phyloP scores from a whole-genome alignment of 1,140 invertebrate species.

The Leptinotarsa lineolata region DNA sequence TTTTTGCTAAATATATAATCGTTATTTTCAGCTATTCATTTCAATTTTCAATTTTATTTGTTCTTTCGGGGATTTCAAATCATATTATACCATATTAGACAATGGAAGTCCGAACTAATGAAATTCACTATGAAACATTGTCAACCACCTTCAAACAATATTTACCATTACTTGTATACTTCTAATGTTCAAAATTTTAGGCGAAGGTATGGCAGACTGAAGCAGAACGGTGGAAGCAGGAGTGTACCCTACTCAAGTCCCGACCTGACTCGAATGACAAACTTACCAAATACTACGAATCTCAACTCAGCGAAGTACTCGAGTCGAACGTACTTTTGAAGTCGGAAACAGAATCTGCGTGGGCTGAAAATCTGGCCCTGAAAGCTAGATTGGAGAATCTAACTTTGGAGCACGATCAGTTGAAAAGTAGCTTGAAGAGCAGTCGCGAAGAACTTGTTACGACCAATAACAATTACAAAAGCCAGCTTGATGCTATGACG shows the following conservation, averaged over 20 bases:
- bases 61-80: no score
- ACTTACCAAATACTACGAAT: constrained; percentile 52
- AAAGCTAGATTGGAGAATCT: constrained; percentile 52
- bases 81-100: no score
- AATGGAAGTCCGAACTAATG: no score
- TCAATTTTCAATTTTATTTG: no score
- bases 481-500: constrained; percentile 86
- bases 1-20: no score
- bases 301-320: constrained; percentile 50
- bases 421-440: constrained; percentile 55
- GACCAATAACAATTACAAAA: constrained; percentile 82
- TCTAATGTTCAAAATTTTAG: constrained; percentile 28
- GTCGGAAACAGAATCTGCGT: constrained; percentile 48
- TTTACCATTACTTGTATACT: neutral
- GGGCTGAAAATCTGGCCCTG: constrained; percentile 50
- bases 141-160: no score
- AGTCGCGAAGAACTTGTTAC: constrained; percentile 59
- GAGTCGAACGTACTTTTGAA: constrained; percentile 43
- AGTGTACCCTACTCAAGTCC: constrained; percentile 60
- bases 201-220: constrained; percentile 58
- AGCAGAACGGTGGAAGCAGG: constrained; percentile 63
- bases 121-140: no score
- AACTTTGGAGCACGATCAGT: constrained; percentile 45
- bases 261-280: constrained; percentile 50
- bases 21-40: no score